Percentiles rank a stretch among this genome's conserved stretches.
These are phyloP conservation scores for Tinamus guttatus DNA, from an alignment of 2,113 vertebrate genomes.

Conservation along the genomic window DNA sequence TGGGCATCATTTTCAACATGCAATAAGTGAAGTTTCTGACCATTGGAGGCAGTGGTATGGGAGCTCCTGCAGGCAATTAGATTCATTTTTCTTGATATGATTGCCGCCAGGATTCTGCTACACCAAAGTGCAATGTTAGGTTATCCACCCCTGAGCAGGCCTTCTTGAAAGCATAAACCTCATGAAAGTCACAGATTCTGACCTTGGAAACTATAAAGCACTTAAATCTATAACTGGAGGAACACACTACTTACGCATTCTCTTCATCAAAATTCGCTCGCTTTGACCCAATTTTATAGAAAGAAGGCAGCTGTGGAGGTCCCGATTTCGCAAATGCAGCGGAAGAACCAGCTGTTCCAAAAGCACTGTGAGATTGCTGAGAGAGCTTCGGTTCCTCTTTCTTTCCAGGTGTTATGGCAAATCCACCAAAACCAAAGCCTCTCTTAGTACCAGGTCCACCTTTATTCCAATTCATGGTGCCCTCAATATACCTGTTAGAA, in stretches of 20 bases:
- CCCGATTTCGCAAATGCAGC: constrained; percentile 86
- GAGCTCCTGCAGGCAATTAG: neutral
- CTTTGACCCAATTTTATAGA: constrained; percentile 98
- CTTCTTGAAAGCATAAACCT: neutral
- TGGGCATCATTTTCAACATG: neutral
- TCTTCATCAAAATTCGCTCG: constrained; percentile 97
- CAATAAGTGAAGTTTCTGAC: neutral
- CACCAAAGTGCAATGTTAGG: rapidly evolving
- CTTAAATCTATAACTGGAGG: neutral
- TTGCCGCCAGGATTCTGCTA: neutral
- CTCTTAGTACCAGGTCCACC: constrained; percentile 93
- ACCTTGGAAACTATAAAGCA: neutral
- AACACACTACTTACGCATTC: constrained; percentile 85
- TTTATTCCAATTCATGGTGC: constrained; percentile 97
- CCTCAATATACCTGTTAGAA: constrained; percentile 31
- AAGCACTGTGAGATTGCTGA: constrained; percentile 87
- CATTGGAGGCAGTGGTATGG: too few species aligned
- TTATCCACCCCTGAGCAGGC: neutral
- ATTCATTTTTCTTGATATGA: neutral
- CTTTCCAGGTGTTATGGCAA: constrained; percentile 90
- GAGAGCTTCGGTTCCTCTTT: constrained; percentile 90
- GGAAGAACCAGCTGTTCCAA: constrained; percentile 83
- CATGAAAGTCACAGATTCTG: neutral
- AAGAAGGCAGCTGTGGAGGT: constrained; percentile 92
- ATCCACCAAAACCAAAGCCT: constrained; percentile 97